Evolutionary conservation across 2,888 invertebrate species (phyloP), one percentile per base, ranked within the genome.

Genomic region (Eupithecia tripunctaria): DNA sequence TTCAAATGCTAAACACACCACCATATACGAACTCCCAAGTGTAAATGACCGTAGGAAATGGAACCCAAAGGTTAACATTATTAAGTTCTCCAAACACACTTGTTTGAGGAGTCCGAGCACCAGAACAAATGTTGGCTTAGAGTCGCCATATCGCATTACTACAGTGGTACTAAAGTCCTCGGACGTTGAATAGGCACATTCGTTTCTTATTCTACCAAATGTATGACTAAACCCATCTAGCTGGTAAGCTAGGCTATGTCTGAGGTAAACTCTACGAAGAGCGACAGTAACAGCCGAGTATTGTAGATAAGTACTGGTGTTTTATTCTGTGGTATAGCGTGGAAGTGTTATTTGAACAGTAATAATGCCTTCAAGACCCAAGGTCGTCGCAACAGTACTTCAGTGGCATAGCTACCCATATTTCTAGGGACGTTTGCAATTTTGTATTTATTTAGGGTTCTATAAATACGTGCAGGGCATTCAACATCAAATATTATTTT

Each of bases 31-130:
- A 38, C 29, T 27, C 62, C 59, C 68, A 59, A 43, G 73, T 71
- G 76, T 70, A 66, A 76, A 72, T 75, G 68, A 64, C 73, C 75
- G 62, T 66, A 72, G 69, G 69, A 72, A 68, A 75, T 72, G 68
- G 65, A 64, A 63, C 66, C 75, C 72, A 68, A 72, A 38, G 32
- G 60, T 70, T 68, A 69, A 62, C 72, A 66, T 68, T 72, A 65
- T 75, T 66, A 67, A 71, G 71, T 76, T 76, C 72, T 72, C 32
- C 72, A 76, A 76, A 72, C 73, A 74, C 67, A 36, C 62, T 76
- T 78, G 76, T 78, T 78, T 78, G 78, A 74, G 66, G 63, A 72
- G 73, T 68, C 77, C 74, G 73, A 75, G 67, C 73, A 74, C 75
- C 72, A 77, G 76, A 70, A 47, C 72, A 73, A 78, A 79, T 73